phyloP scores from a whole-genome alignment of 2,797 vertebrate genomes.

The Masticophis lateralis region DNA sequence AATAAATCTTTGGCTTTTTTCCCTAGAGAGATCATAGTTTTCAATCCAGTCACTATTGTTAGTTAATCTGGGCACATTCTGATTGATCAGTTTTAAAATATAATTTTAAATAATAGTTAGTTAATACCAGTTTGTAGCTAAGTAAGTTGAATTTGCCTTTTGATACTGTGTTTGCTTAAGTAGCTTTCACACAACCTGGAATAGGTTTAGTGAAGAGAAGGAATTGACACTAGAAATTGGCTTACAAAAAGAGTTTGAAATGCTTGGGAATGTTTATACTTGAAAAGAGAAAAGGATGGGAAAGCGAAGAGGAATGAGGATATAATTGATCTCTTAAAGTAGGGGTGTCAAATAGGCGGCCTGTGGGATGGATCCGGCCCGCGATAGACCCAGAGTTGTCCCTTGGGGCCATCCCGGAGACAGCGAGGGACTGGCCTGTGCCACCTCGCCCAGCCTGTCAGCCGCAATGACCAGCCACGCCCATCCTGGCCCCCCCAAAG shows the following conservation, averaged over 20 bases:
- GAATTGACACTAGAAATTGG: background rate
- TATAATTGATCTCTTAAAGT: background rate
- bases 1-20: background rate
- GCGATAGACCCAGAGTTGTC: background rate
- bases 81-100: background rate
- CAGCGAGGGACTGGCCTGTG: too few relatives aligned
- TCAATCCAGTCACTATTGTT: background rate
- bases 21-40: background rate
- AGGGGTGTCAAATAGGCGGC: background rate
- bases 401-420: background rate
- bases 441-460: background rate
- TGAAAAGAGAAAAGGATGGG: background rate
- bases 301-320: background rate
- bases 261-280: background rate
- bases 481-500: too few relatives aligned
- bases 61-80: background rate
- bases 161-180: background rate
- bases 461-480: background rate
- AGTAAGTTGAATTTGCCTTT: background rate
- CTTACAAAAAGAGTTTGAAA: background rate
- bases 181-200: background rate
- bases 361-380: too few relatives aligned
- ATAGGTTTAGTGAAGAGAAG: background rate
- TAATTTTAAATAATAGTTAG: background rate
- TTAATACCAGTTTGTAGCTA: background rate